Percentiles rank a stretch among this genome's conserved stretches.
These are phyloP conservation scores for Odontesthes bonariensis DNA, from an alignment of 2,113 vertebrate genomes.

Conservation along the genomic window DNA sequence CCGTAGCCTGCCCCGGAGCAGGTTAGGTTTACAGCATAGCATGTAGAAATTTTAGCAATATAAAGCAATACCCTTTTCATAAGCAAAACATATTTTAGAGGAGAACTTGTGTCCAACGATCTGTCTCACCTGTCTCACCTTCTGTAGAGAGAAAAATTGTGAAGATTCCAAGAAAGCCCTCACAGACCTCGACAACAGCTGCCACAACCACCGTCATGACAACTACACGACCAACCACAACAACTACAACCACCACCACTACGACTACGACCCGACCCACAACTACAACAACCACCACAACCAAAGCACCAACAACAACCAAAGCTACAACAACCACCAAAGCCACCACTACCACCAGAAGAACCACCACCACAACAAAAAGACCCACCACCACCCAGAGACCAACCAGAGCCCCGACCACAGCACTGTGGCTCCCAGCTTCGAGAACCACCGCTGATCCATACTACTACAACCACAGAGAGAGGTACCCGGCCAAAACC, in stretches of 20 bases:
- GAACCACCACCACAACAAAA: constrained; percentile 75
- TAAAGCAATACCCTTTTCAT: background rate
- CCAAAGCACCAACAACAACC: constrained; percentile 57
- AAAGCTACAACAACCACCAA: constrained; percentile 60
- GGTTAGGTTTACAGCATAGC: too few species aligned
- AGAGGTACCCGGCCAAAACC: constrained; percentile 73
- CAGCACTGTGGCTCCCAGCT: constrained; percentile 67
- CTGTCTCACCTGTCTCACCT: constrained; percentile 10
- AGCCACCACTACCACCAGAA: constrained; percentile 61
- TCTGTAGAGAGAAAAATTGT: constrained; percentile 65
- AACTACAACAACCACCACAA: constrained; percentile 6
- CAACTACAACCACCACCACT: constrained; percentile 67
- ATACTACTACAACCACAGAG: constrained; percentile 82
- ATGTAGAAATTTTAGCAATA: too few species aligned
- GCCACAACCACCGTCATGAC: constrained; percentile 41
- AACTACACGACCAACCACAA: constrained; percentile 68
- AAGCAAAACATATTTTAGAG: background rate
- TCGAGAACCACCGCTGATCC: constrained; percentile 75
- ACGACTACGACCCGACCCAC: constrained; percentile 57
- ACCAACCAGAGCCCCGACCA: constrained; percentile 72
- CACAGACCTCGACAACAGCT: constrained; percentile 33
- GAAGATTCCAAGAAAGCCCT: constrained; percentile 72
- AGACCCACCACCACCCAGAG: constrained; percentile 71
- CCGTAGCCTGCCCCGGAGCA: too few species aligned
- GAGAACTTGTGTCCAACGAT: background rate